Base-by-base conservation (phyloP, 2,888 invertebrate genomes). In the Achlya flavicornis region DNA sequence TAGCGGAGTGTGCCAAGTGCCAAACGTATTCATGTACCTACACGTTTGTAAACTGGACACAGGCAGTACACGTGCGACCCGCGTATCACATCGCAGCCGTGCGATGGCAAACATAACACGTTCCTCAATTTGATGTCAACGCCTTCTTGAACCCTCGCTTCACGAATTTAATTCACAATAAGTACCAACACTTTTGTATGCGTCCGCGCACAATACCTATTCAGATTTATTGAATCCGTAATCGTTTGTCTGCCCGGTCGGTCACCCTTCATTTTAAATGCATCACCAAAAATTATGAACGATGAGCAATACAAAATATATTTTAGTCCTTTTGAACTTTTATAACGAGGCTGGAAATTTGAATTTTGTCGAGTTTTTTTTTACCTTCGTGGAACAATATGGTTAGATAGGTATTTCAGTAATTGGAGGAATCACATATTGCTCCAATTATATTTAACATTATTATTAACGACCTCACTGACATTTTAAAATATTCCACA, bases 131-230 rank as follows among this genome's bases (percentile, higher is more conserved):
- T 80, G 86, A 86, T 87, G 90, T 85, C 88, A 87, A 87, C 76
- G 87, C 78, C 87, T 87, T 75, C 79, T 83, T 80, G 84, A 85
- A 85, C 81, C 78, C 79, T 81, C 81, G 76, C 78, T 81, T 81
- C 77, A 78, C 83, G 79, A 90, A 88, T 87, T 87, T 81, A 87
- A 85, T 85, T 86, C 81, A 86, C 83, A 81, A 83, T 84, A 81
- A 85, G 81, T 75, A 74, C 75, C 76, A 84, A 80, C 79, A 86
- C 82, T 86, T 88, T 85, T 86, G 87, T 87, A 87, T 88, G 88
- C 89, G 87, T 77, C 78, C 78, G 87, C 84, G 89, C 87, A 90
- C 87, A 89, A 89, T 89, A 86, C 88, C 86, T 86, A 89, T 90
- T 88, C 89, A 89, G 81, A 85, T 86, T 88, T 88, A 88, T 88